phyloP scores from a whole-genome alignment of 2,888 invertebrate genomes.

The Ceramica pisi region DNA sequence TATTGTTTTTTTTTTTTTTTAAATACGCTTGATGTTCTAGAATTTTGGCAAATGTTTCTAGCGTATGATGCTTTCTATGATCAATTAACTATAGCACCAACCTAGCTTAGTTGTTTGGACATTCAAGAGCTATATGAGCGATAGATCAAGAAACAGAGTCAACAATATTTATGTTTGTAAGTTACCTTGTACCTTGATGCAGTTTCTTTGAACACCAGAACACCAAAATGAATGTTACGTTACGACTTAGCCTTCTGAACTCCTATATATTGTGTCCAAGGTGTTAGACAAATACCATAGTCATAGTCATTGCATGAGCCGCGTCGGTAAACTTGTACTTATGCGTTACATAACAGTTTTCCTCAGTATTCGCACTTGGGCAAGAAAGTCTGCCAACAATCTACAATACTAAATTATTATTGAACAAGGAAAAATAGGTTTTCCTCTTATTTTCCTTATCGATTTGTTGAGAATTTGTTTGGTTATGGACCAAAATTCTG shows the following conservation, averaged over 20 bases:
- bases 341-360: constrained; percentile 23
- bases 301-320: not conserved
- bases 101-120: not conserved
- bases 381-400: constrained; percentile 37
- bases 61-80: not conserved
- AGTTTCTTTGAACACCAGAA: too few species aligned
- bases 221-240: not conserved
- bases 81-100: not conserved
- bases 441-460: constrained; percentile 42
- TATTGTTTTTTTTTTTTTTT: constrained; percentile 16
- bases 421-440: constrained; percentile 50
- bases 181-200: too few species aligned
- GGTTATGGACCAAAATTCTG: constrained; percentile 8
- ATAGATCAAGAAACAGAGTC: too few species aligned
- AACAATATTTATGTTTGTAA: too few species aligned
- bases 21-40: not conserved
- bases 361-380: constrained; percentile 30
- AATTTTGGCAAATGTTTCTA: not conserved
- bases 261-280: not conserved
- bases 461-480: constrained; percentile 13
- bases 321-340: constrained; percentile 10
- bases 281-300: not conserved
- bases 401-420: constrained; percentile 21
- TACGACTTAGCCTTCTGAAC: constrained; percentile 1
- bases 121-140: too few species aligned